A percentile compares a stretch with the other conserved stretches of the same genome.
These are phyloP conservation scores for Lophius piscatorius DNA, from an alignment of 2,113 vertebrate genomes.

Conservation along the genomic window DNA sequence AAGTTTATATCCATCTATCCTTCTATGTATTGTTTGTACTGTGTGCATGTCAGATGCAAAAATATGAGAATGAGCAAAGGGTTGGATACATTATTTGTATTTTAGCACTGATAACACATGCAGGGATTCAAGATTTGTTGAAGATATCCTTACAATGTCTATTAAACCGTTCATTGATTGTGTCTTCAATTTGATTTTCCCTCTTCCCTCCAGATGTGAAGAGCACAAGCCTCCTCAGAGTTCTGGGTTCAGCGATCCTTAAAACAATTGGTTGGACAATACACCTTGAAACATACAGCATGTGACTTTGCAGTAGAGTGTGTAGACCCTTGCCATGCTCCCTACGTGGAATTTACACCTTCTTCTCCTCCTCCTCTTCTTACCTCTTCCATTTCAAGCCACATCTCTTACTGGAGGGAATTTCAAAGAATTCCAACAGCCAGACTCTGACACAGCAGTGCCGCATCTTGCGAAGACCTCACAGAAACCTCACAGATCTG, in stretches of 20 bases:
- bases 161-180: constrained; percentile 1
- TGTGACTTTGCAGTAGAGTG: constrained; percentile 51
- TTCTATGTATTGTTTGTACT: constrained; percentile 9
- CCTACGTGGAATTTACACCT: constrained; percentile 54
- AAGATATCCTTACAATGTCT: background rate
- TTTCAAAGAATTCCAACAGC: constrained; percentile 29
- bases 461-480: constrained; percentile 16
- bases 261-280: constrained; percentile 49
- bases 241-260: constrained; percentile 16
- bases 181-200: background rate
- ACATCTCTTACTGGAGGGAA: constrained; percentile 37
- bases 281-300: constrained; percentile 22
- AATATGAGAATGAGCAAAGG: background rate
- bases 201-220: constrained; percentile 12
- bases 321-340: constrained; percentile 55
- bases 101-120: background rate
- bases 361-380: constrained; percentile 49
- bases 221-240: constrained; percentile 9
- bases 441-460: constrained; percentile 5
- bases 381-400: constrained; percentile 27
- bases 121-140: constrained; percentile 9
- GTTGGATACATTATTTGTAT: background rate
- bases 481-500: constrained; percentile 25
- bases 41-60: background rate
- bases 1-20: too few relatives aligned